These are phyloP conservation scores for Nysson spinosus DNA, from an alignment of 2,888 invertebrate genomes.

Conservation along the genomic window DNA sequence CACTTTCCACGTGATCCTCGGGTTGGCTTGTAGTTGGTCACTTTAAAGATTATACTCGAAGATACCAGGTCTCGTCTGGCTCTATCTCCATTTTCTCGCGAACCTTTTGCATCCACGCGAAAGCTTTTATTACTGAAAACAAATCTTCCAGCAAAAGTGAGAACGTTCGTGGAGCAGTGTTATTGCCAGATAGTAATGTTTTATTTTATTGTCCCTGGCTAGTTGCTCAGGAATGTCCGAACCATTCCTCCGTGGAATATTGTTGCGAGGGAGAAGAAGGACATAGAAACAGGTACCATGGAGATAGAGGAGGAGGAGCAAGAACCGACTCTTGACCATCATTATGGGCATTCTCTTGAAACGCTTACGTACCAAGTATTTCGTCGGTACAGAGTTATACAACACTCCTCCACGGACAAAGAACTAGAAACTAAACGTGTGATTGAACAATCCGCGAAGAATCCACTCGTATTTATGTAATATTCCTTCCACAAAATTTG, in stretches of 20 bases:
- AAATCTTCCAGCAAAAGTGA: conserved; percentile 53
- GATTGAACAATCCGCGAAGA: background rate
- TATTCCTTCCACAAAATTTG: no score
- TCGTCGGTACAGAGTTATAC: conserved; percentile 54
- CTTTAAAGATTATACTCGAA: conserved; percentile 29
- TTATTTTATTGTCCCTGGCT: conserved; percentile 72
- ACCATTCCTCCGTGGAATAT: conserved; percentile 38
- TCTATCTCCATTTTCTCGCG: no score
- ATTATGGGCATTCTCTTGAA: conserved; percentile 48
- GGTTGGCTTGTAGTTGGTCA: background rate
- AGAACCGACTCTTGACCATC: conserved; percentile 53
- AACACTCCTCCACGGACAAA: conserved; percentile 6
- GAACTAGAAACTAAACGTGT: background rate
- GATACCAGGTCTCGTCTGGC: conserved; percentile 20
- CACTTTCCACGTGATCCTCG: no score
- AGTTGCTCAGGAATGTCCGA: conserved; percentile 65
- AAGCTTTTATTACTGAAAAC: conserved; percentile 63
- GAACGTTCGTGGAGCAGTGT: conserved; percentile 52
- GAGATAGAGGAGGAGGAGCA: conserved; percentile 28
- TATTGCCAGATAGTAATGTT: conserved; percentile 74
- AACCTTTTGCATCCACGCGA: background rate
- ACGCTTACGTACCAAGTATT: conserved; percentile 55
- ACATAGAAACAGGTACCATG: conserved; percentile 22
- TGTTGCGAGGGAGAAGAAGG: conserved; percentile 22
- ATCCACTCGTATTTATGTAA: background rate